Percentiles rank a stretch among this genome's conserved stretches.
Conservation (phyloP, 1,140 invertebrate species). For the Heliconius nattereri region DNA sequence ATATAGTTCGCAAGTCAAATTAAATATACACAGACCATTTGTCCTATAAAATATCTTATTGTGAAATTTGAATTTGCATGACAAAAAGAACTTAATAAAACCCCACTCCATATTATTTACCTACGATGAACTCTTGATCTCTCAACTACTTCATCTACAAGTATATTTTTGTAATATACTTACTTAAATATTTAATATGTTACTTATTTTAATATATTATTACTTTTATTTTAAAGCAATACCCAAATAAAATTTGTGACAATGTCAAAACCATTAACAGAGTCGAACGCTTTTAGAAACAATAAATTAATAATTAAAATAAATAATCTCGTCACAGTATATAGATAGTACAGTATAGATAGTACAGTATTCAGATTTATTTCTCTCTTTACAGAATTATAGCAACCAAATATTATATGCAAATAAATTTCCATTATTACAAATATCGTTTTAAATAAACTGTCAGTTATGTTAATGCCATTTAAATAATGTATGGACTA, state of each 20-base stretch:
- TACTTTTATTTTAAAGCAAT: background rate
- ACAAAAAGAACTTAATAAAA: no score
- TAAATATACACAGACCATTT: no score
- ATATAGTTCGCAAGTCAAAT: no score
- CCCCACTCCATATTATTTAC: no score
- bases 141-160: no score
- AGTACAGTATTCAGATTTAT: background rate
- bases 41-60: no score
- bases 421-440: background rate
- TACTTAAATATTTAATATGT: background rate
- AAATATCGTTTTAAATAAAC: conserved; percentile 13
- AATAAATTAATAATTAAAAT: conserved; percentile 3
- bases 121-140: no score
- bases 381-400: background rate
- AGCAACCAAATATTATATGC: background rate
- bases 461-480: conserved; percentile 9
- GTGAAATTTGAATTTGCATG: no score
- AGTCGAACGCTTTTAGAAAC: background rate
- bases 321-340: background rate
- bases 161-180: no score
- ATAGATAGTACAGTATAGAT: no score
- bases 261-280: background rate
- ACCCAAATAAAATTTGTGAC: no score
- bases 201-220: background rate
- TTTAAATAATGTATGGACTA: background rate